Conservation (phyloP, 2,113 vertebrate genomes). For the Lophura nycthemera region DNA sequence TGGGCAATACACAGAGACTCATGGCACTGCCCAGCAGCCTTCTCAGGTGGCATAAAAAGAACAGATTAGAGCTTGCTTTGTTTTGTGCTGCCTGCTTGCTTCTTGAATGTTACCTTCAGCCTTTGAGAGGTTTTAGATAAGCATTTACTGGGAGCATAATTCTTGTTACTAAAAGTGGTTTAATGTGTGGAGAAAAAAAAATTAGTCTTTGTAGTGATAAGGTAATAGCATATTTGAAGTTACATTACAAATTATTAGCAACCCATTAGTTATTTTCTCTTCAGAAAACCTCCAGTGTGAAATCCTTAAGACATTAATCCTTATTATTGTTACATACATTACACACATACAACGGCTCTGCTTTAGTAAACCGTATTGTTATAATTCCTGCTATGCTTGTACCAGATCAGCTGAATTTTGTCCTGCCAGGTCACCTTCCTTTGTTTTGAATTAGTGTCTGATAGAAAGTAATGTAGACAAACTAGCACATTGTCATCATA, state of each 20-base stretch:
- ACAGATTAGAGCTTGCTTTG: background rate
- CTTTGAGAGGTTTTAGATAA: background rate
- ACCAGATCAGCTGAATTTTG: background rate
- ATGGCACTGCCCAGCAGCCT: background rate
- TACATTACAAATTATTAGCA: constrained; percentile 15
- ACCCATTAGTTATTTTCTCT: background rate
- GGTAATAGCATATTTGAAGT: constrained; percentile 7
- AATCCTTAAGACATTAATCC: background rate
- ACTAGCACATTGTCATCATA: background rate
- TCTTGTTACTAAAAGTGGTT: background rate
- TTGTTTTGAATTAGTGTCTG: background rate
- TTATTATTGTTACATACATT: background rate
- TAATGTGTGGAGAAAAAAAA: background rate
- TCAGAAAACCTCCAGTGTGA: background rate
- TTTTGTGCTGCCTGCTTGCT: background rate
- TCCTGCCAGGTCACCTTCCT: background rate
- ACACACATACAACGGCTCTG: background rate
- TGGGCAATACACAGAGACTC: background rate
- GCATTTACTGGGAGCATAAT: background rate
- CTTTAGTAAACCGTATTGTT: background rate
- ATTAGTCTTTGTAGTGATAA: background rate
- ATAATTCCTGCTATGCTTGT: background rate
- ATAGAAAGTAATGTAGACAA: background rate
- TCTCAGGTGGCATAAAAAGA: background rate
- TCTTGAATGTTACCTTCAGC: background rate